phyloP scores from a whole-genome alignment of 1,140 invertebrate genomes.

The Zaprionus kolodkinae region DNA sequence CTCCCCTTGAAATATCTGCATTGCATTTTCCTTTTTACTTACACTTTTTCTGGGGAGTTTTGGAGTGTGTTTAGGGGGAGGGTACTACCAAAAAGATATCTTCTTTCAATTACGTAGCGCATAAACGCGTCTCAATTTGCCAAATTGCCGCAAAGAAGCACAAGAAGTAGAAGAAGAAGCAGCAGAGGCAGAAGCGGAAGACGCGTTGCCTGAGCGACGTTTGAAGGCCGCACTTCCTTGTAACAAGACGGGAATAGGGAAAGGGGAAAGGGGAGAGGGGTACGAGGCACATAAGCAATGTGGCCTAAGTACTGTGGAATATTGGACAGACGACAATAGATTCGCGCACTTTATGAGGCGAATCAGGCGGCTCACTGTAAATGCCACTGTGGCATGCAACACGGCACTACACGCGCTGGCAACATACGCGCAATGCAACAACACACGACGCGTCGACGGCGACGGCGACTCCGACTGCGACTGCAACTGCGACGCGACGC shows the following conservation, averaged over 20 bases:
- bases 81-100: slow-evolving; percentile 13
- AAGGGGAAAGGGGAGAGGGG: slow-evolving; percentile 10
- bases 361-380: slow-evolving; percentile 20
- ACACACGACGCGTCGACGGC: neutral
- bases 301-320: slow-evolving; percentile 61
- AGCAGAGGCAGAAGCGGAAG: neutral
- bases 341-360: slow-evolving; percentile 57
- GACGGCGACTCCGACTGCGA: neutral
- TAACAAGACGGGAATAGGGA: neutral
- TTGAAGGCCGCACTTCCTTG: slow-evolving; percentile 1
- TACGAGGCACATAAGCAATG: slow-evolving; percentile 27
- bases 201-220: neutral
- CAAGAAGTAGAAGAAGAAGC: neutral
- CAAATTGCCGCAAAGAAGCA: slow-evolving; percentile 37
- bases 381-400: slow-evolving; percentile 45
- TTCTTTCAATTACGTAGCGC: slow-evolving; percentile 26
- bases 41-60: neutral
- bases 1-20: neutral
- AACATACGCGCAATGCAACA: slow-evolving; percentile 29
- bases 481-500: slow-evolving; percentile 35
- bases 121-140: slow-evolving; percentile 39
- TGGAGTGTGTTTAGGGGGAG: neutral
- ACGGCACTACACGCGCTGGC: slow-evolving; percentile 20
- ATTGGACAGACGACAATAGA: slow-evolving; percentile 63
- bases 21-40: neutral